Evolutionary conservation across 2,888 invertebrate species (phyloP), one percentile per base, ranked within the genome.

Genomic region (Poecilobothrus nobilitatus): DNA sequence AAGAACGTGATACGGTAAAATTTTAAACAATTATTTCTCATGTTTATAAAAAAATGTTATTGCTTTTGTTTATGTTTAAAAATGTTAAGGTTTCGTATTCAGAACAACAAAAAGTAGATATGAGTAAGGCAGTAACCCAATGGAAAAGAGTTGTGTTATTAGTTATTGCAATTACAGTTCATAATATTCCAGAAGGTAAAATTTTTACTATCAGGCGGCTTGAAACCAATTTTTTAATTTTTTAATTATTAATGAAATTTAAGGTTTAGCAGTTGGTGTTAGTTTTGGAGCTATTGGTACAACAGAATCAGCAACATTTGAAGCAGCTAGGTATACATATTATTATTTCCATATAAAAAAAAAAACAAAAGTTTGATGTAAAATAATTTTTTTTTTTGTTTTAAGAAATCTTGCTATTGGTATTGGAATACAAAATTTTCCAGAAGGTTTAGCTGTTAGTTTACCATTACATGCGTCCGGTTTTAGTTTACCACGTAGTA

Each of bases 361-460:
- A 10, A 63, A 10, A 7, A 10, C 7, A 7, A 27, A n/a, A n/a
- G n/a, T 27, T 10, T 37, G 7, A 37, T 37, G 12, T 7, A 34
- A 34, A n/a, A 65, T 12, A 27, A 20, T 27, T 65, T 1, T 63
- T 65, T 20, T 66, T 27, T 27, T 27, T 27, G 44, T 44, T 34
- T 66, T 10, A 61, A 94, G 97, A 83, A 97, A 95, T 80, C 84
- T 99, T 77, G 98, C 98, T 8, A 86, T 98, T 74, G 99, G 98
- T 15, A 99, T 99, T 77, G 98, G 97, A 63, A 94, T 99, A 75
- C 99, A 99, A 81, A 99, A 99, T 83, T 99, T 99, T 78, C 97
- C 97, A 0, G 97, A 97, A 82, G 98, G 98, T 6, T 83, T 99
- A 73, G 98, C 98, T 10, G 98, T 99, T 41, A 95, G 96, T 79